Conservation (phyloP, 2,888 invertebrate genomes). For the Chloroclysta siterata region DNA sequence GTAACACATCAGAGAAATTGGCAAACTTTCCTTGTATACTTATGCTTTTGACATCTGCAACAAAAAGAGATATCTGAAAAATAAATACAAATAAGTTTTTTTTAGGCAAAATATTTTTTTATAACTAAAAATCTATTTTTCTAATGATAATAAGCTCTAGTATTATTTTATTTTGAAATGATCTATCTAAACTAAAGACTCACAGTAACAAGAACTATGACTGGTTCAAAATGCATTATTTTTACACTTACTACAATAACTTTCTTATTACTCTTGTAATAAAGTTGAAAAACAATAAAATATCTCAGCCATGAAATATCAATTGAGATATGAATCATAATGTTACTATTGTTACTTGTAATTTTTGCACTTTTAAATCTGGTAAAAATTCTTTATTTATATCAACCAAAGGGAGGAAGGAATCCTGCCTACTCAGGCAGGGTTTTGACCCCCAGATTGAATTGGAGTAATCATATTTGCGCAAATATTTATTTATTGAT, state of each 20-base stretch:
- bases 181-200: not conserved
- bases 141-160: no score
- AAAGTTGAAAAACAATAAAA: not conserved
- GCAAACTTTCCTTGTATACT: not conserved
- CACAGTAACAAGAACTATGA: constrained; percentile 9
- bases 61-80: constrained; percentile 7
- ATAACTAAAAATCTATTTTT: no score
- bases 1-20: not conserved
- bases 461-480: not conserved
- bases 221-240: constrained; percentile 11
- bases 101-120: no score
- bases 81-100: not conserved
- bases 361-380: constrained; percentile 5
- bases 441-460: no score
- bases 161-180: no score
- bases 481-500: not conserved
- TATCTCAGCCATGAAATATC: constrained; percentile 1
- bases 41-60: not conserved
- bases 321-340: constrained; percentile 5
- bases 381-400: constrained; percentile 2
- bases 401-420: no score
- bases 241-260: not conserved
- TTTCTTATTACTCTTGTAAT: not conserved
- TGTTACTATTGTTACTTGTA: constrained; percentile 6
- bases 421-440: no score